Conservation (phyloP, 2,888 invertebrate genomes). For the Cryptocheilus praepositus region DNA sequence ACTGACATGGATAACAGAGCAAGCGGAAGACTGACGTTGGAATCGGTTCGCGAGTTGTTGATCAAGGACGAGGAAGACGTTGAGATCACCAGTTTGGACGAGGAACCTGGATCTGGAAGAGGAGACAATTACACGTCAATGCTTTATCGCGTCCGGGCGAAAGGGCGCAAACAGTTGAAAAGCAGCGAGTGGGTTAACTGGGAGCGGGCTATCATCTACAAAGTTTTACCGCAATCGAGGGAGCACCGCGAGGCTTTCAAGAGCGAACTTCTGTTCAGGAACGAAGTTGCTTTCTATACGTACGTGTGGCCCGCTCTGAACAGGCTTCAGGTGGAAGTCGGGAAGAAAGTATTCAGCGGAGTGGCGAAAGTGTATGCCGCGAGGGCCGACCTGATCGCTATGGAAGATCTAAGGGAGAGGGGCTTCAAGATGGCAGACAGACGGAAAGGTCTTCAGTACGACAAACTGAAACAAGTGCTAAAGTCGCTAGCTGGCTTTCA, state of each 20-base stretch:
- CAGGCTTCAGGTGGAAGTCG: constrained; percentile 75
- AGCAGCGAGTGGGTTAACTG: constrained; percentile 77
- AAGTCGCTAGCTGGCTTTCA: constrained; percentile 75
- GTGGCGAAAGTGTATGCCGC: constrained; percentile 71
- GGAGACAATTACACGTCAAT: constrained; percentile 87
- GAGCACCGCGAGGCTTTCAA: constrained; percentile 82
- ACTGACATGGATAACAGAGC: constrained; percentile 35
- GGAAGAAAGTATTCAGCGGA: constrained; percentile 63
- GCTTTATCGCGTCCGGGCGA: constrained; percentile 81
- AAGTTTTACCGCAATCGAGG: constrained; percentile 81
- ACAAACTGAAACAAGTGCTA: constrained; percentile 72
- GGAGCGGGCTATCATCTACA: constrained; percentile 82
- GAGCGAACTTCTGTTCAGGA: constrained; percentile 82
- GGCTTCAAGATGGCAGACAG: constrained; percentile 75
- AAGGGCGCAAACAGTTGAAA: constrained; percentile 75
- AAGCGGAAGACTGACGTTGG: constrained; percentile 53
- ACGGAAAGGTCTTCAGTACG: constrained; percentile 68
- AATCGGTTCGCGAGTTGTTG: constrained; percentile 66
- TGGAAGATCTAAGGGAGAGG: constrained; percentile 75
- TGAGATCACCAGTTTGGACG: constrained; percentile 73
- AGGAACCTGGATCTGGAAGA: constrained; percentile 82
- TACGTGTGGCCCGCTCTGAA: constrained; percentile 82
- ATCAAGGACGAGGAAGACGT: constrained; percentile 65
- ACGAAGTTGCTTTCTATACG: constrained; percentile 85
- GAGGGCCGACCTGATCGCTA: constrained; percentile 73